A percentile compares a stretch with the other conserved stretches of the same genome.
phyloP scores from a whole-genome alignment of 2,113 vertebrate genomes.

The Rhodinocichla rosea region DNA sequence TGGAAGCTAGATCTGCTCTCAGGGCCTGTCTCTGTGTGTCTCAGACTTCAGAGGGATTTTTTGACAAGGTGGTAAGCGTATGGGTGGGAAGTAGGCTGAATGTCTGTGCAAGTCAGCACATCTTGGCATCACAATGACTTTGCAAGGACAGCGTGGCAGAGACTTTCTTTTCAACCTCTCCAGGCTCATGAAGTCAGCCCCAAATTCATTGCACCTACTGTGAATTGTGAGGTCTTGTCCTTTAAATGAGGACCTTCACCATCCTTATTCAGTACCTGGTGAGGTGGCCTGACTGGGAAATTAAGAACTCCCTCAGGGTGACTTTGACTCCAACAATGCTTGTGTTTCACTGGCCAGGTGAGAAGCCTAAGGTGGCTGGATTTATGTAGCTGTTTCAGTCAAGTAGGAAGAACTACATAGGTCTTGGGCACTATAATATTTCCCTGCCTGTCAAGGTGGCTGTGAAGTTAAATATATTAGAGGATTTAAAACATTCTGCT shows the following conservation, averaged over 20 bases:
- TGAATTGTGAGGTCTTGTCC: background rate
- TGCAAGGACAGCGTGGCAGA: fast-evolving
- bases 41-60: background rate
- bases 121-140: fast-evolving
- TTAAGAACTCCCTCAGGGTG: background rate
- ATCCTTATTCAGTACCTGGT: background rate
- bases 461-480: background rate
- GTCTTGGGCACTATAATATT: background rate
- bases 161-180: background rate
- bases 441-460: background rate
- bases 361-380: background rate
- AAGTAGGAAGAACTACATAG: background rate
- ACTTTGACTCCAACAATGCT: background rate
- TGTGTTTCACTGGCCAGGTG: background rate
- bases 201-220: background rate
- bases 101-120: fast-evolving
- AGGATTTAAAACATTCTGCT: background rate
- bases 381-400: background rate
- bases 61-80: background rate
- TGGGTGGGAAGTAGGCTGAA: background rate
- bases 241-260: background rate
- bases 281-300: background rate
- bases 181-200: background rate
- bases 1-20: background rate
- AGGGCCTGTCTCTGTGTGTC: background rate